A percentile compares a stretch with the other conserved stretches of the same genome.
Conservation (phyloP, 2,797 vertebrate species). For the Lycodopsis pacificus region DNA sequence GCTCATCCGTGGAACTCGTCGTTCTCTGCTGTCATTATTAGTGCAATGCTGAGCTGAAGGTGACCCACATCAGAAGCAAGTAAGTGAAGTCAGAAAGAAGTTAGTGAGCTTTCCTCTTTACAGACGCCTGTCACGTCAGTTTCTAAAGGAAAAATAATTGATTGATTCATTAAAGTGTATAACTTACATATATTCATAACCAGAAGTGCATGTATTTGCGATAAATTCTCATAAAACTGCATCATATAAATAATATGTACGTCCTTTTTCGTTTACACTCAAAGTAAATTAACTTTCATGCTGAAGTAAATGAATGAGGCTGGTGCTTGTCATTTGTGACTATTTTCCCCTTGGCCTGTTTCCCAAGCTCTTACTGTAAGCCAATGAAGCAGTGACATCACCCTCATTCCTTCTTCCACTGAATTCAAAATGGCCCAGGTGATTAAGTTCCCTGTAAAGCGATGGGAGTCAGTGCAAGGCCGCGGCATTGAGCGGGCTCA, state of each 20-base stretch:
- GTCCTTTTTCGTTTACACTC: constrained; percentile 66
- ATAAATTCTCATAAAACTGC: constrained; percentile 64
- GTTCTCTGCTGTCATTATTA: constrained; percentile 50
- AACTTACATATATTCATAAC: constrained; percentile 54
- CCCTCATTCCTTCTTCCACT: constrained; percentile 63
- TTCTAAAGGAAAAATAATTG: constrained; percentile 42
- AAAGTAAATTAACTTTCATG: constrained; percentile 70
- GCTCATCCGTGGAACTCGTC: constrained; percentile 38
- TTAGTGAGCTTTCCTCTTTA: constrained; percentile 31
- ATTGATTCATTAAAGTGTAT: constrained; percentile 47
- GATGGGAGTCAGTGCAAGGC: constrained; percentile 73
- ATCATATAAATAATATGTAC: constrained; percentile 67
- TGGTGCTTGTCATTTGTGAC: constrained; percentile 66
- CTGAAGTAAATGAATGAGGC: constrained; percentile 66
- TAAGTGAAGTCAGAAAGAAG: constrained; percentile 41
- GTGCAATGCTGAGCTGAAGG: constrained; percentile 61
- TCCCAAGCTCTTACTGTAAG: constrained; percentile 80
- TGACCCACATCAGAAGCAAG: constrained; percentile 48
- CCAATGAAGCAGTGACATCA: constrained; percentile 78
- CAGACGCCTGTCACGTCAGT: constrained; percentile 1
- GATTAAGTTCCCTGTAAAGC: constrained; percentile 79
- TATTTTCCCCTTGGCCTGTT: constrained; percentile 66
- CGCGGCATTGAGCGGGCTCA: constrained; percentile 75
- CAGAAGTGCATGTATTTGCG: constrained; percentile 61
- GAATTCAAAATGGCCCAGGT: constrained; percentile 76